Base-by-base conservation (phyloP, 2,888 invertebrate species). In the Lochmaea capreae region DNA sequence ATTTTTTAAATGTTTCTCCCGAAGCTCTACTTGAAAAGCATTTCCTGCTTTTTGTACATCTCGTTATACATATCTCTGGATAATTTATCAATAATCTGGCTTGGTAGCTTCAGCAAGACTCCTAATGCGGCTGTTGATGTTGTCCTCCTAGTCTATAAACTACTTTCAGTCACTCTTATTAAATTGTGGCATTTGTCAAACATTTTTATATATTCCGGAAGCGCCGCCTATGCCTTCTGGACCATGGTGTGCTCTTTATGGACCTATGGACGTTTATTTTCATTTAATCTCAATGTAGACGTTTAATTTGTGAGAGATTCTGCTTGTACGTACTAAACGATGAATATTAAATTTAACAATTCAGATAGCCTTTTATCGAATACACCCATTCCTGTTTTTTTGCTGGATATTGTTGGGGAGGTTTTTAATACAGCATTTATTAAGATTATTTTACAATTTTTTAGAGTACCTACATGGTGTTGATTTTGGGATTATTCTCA, bases 301-400 rank as follows among this genome's bases (percentile, higher is more conserved):
- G 81, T 83, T 84, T 83, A 83, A 83, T 84, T 84, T 80, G 78
- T 80, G 81, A 83, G 78, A 80, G 79, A 77, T 81, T 81, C 78
- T 61, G 61, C 68, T 78, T 71, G 76, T 76, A 78, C 79, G 75
- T 73, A 75, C 76, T 76, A 74, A 78, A 79, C 62, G 49, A 46
- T 62, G 69, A 77, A 71, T 71, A 65, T 62, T 63, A 62, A 62
- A 62, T 62, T 14, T 63, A 54, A 12, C 18, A 52, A 18, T 14
- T 42, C 63, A 61, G 67, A 70, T 73, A 62, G 63, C 57, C 69
- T 78, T 76, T 76, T 76, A 74, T 78, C 76, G 73, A 54, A 26
- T 18, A 68, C 39, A 70, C 62, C 59, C 76, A 76, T 74, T 70
- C 75, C 39, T 39, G 39, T 26, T 33, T 33, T n/a, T 61, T n/a